Conservation (phyloP, 2,888 invertebrate species). For the Metallyticus violacea region DNA sequence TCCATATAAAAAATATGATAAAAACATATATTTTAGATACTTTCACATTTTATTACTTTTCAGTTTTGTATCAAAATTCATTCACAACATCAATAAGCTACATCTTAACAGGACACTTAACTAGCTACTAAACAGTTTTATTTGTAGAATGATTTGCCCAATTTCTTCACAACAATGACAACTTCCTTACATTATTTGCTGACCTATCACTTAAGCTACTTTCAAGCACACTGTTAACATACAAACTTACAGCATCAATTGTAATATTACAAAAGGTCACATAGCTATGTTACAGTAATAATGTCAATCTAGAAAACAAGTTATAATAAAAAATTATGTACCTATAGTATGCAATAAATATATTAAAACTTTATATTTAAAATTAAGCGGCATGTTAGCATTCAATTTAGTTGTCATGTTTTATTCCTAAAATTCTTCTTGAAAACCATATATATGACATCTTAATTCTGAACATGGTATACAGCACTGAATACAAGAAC, state of each 20-base stretch:
- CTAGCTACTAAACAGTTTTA: not conserved
- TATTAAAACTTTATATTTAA: not conserved
- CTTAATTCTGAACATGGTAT: no score
- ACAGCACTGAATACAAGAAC: no score
- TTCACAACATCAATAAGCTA: not conserved
- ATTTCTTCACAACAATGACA: not conserved
- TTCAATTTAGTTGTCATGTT: not conserved
- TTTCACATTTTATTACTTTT: not conserved
- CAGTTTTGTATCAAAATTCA: not conserved
- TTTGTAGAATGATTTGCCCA: not conserved
- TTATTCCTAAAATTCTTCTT: no score
- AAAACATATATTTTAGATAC: not conserved
- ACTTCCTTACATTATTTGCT: not conserved
- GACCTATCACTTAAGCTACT: not conserved
- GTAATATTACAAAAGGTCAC: not conserved
- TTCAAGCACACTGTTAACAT: not conserved
- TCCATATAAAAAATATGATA: not conserved
- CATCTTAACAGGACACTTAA: not conserved
- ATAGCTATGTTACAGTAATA: not conserved
- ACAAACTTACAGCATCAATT: not conserved
- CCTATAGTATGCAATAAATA: not conserved
- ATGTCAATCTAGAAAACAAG: not conserved
- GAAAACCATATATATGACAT: no score
- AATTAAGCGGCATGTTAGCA: not conserved
- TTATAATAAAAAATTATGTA: not conserved